These are phyloP conservation scores for Sminthurinus aureus DNA, from an alignment of 2,888 invertebrate species.

Conservation along the genomic window DNA sequence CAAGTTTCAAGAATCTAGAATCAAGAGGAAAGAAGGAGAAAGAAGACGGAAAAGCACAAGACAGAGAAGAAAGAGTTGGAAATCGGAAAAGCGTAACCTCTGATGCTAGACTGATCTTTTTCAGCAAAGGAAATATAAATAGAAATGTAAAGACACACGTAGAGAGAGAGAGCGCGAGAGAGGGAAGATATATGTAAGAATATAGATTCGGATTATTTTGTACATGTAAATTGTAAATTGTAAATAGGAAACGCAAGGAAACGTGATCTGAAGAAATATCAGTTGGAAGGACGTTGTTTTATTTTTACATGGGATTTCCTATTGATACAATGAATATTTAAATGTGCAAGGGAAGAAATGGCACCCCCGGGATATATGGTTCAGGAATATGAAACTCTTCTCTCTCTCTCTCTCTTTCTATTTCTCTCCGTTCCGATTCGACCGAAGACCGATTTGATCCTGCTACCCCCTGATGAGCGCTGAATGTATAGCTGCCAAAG, in stretches of 20 bases:
- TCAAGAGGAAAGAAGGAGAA: too few species aligned
- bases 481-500: slow-evolving; percentile 59
- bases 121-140: too few species aligned
- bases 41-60: too few species aligned
- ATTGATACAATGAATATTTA: slow-evolving; percentile 59
- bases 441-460: slow-evolving; percentile 57
- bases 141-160: too few species aligned
- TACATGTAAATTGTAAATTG: neutral
- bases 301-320: slow-evolving; percentile 48
- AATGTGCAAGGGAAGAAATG: slow-evolving; percentile 55
- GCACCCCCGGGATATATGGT: slow-evolving; percentile 56
- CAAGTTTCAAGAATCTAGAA: too few species aligned
- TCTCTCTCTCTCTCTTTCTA: slow-evolving; percentile 20
- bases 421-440: slow-evolving; percentile 7
- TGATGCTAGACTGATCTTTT: too few species aligned
- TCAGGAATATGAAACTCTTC: slow-evolving; percentile 54
- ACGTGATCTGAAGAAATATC: neutral
- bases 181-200: too few species aligned
- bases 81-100: too few species aligned
- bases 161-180: too few species aligned
- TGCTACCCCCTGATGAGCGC: slow-evolving; percentile 59
- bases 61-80: too few species aligned
- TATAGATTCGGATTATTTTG: too few species aligned
- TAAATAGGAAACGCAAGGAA: neutral
- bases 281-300: slow-evolving; percentile 45